Conservation (phyloP, 2,113 vertebrate species). For the Daboia siamensis region DNA sequence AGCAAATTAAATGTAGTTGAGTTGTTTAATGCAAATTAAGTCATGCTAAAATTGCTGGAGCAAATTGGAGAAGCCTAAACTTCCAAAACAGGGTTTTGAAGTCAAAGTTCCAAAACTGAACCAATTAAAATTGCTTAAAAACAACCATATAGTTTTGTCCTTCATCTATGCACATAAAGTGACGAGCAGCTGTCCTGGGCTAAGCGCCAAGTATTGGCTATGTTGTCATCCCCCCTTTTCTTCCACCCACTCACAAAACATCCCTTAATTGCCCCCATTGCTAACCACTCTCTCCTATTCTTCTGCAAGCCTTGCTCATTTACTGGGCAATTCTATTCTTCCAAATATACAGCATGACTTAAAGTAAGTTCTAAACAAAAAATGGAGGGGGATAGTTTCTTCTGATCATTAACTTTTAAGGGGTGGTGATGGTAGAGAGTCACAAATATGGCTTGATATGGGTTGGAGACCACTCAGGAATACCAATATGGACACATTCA, state of each 20-base stretch:
- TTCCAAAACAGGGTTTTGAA: background rate
- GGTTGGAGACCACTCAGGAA: background rate
- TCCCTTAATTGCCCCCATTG: background rate
- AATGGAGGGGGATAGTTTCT: background rate
- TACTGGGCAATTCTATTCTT: background rate
- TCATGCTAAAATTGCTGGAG: conserved; percentile 2
- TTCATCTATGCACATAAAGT: background rate
- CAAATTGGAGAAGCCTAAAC: conserved; percentile 9
- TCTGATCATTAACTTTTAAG: background rate
- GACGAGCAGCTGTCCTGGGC: background rate
- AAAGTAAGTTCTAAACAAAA: background rate
- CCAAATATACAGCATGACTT: background rate
- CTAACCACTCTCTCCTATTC: background rate
- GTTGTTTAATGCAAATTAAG: conserved; percentile 21
- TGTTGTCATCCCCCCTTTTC: background rate
- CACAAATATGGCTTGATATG: background rate
- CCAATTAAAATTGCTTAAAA: conserved; percentile 17
- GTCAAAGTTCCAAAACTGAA: conserved; percentile 13
- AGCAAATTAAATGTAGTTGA: conserved; percentile 18
- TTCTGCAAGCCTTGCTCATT: background rate
- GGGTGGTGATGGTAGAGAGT: background rate
- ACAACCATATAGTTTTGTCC: background rate
- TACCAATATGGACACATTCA: background rate
- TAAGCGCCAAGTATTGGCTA: background rate
- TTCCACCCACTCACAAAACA: background rate